phyloP scores from a whole-genome alignment of 2,888 invertebrate genomes.

The Aphelenchoides bicaudatus region DNA sequence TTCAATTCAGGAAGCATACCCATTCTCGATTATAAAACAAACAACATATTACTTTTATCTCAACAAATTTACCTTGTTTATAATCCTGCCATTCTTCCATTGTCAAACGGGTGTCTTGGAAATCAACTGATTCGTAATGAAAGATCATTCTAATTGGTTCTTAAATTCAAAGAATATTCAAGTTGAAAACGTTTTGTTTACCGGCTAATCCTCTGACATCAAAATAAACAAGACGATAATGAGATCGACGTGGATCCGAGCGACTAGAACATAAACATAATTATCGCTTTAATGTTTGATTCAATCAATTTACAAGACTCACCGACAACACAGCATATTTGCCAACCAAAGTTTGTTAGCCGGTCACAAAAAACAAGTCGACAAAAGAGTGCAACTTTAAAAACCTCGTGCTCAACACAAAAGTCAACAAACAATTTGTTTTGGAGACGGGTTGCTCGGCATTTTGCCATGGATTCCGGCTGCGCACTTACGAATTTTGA shows the following conservation, averaged over 20 bases:
- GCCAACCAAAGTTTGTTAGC: too few relatives aligned
- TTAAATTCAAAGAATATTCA: too few relatives aligned
- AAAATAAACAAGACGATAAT: constrained; percentile 10
- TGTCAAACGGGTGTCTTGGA: constrained; percentile 13
- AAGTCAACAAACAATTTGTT: too few relatives aligned
- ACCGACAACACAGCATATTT: constrained; percentile 18
- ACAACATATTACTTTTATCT: background rate
- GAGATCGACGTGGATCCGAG: background rate
- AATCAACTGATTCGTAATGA: background rate
- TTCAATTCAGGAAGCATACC: constrained; percentile 16
- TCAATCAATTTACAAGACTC: background rate
- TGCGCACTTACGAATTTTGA: too few relatives aligned
- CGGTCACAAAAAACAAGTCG: too few relatives aligned
- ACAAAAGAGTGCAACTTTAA: too few relatives aligned
- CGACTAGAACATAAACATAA: constrained; percentile 2
- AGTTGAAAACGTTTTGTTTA: too few relatives aligned
- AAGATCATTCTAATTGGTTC: too few relatives aligned
- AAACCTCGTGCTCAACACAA: too few relatives aligned
- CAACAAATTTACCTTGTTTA: constrained; percentile 4
- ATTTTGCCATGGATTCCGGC: too few relatives aligned
- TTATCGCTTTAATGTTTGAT: background rate
- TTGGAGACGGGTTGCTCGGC: too few relatives aligned
- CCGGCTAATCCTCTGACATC: constrained; percentile 15
- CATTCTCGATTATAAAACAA: background rate
- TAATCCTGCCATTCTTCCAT: constrained; percentile 18